Conservation (phyloP, 2,797 vertebrate species). For the Iguana delicatissima region DNA sequence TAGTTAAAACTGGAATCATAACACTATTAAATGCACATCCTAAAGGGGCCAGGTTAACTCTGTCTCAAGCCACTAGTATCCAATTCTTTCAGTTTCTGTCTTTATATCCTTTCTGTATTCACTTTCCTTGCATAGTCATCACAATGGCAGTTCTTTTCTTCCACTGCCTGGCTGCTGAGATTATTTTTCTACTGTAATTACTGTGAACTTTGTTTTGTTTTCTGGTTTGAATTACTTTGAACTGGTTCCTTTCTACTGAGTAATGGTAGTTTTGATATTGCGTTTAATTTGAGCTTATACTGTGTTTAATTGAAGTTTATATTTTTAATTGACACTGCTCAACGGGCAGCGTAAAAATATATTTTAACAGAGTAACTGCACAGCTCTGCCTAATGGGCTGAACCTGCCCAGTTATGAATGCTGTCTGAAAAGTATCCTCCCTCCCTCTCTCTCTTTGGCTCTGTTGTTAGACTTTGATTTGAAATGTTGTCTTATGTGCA, state of each 20-base stretch:
- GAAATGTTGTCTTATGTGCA: background rate
- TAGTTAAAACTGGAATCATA: no score
- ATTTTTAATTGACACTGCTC: background rate
- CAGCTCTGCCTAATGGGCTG: no score
- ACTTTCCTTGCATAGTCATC: background rate
- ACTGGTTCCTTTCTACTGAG: background rate
- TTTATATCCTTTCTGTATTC: background rate
- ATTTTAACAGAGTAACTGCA: background rate
- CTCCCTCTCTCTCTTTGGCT: background rate
- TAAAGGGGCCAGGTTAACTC: background rate
- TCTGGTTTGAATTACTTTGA: background rate
- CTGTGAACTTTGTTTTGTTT: background rate
- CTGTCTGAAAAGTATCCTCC: background rate
- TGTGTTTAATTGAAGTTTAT: background rate
- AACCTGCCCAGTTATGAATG: background rate
- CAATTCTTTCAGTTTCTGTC: background rate
- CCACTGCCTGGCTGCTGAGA: background rate
- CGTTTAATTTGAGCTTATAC: background rate
- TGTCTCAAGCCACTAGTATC: background rate
- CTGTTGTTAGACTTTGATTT: background rate
- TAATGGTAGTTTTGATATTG: background rate
- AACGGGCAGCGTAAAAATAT: background rate
- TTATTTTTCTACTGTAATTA: background rate
- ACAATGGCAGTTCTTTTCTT: background rate
- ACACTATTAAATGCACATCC: no score